Base-by-base conservation (phyloP, 2,888 invertebrate genomes). In the Apeira syringaria region DNA sequence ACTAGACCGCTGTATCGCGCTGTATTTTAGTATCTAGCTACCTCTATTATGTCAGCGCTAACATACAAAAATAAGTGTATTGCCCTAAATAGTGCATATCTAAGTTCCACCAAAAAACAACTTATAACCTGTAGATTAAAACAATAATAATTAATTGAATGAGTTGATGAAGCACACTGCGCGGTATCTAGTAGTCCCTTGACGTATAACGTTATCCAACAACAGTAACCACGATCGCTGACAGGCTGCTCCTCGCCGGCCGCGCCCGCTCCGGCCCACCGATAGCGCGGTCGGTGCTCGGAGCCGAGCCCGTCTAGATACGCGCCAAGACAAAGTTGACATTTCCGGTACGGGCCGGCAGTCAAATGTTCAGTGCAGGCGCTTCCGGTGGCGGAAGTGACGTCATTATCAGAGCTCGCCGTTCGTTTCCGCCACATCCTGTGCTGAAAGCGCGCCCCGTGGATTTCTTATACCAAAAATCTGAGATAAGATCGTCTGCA, bases 381-480 rank as follows among this genome's bases (percentile, higher is more conserved):
- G 30, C 39, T 50, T 53, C 47, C 55, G 47, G 36, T 18, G 26
- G 40, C 22, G 48, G 50, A 54, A 35, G 49, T 56, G 55, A 54
- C 52, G 49, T 47, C 52, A 53, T 57, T 59, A 59, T 57, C 57
- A 48, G 46, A 33, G 45, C 36, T 50, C 33, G 51, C 44, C 49
- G 48, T 37, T 44, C 49, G 47, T 36, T 53, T 57, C 46, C 57
- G 38, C 41, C 22, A 25, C 36, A 52, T 53, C 53, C 53, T 43
- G 31, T 22, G 47, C 8, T 47, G 47, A 50, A 50, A 48, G 43
- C 45, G 40, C 42, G 25, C 38, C 34, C 18, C 34, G 36, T 31
- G 41, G 38, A 48, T 43, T 42, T 45, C 42, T n/a, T n/a, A n/a
- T 42, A 42, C 36, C 49, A 47, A 44, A 44, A 36, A 34, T 33